These are phyloP conservation scores for Poecile montanus DNA, from an alignment of 2,797 vertebrate species.

Conservation along the genomic window DNA sequence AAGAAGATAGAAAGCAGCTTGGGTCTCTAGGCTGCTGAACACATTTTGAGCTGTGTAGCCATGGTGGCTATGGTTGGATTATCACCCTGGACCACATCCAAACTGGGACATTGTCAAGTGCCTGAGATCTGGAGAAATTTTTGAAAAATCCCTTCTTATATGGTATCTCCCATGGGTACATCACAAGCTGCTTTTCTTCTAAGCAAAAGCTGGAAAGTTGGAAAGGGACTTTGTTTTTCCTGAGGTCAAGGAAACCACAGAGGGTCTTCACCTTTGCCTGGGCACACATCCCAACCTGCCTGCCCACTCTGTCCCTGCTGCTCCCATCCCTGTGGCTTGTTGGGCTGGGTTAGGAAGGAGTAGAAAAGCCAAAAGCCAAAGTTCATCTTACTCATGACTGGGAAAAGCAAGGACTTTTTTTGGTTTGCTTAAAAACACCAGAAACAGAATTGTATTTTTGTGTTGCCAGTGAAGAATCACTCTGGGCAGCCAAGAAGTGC, in stretches of 20 bases:
- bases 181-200: slow-evolving; percentile 13
- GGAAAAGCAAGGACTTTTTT: neutral
- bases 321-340: neutral
- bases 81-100: neutral
- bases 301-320: neutral
- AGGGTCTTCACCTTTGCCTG: neutral
- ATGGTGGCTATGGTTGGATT: neutral
- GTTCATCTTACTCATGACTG: neutral
- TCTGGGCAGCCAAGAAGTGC: neutral
- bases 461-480: neutral
- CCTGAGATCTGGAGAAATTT: neutral
- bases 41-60: neutral
- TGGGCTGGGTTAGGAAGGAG: neutral
- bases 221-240: neutral
- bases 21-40: neutral
- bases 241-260: neutral
- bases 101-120: neutral
- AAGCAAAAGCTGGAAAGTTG: neutral
- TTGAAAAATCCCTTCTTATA: neutral
- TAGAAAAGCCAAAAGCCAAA: neutral
- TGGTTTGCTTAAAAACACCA: neutral
- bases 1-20: neutral
- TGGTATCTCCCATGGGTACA: neutral
- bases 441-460: neutral
- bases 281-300: neutral